Evolutionary conservation across 1,140 invertebrate species (phyloP), one percentile per base, ranked within the genome.

Genomic region (Agraylea sexmaculata): DNA sequence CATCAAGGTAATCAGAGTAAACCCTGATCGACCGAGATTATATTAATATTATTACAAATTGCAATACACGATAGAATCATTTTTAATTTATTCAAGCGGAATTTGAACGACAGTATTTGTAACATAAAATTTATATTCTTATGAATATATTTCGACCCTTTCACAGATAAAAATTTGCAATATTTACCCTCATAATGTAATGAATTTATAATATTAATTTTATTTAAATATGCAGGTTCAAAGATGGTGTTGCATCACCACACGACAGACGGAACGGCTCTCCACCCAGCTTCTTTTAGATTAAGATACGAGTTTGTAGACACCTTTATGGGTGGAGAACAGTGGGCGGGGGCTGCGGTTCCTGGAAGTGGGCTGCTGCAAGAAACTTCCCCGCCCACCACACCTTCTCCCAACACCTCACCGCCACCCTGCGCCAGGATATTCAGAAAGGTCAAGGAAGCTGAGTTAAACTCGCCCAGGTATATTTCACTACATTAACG

Each of bases 281-380:
- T 79, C 3, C 75, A 78, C 51, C 78, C 77, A 5, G 68, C 77
- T 2, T 64, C 70, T 17, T 80, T 79, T 51, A 62, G 70, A 21
- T 53, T 80, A 21, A 73, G 81, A 38, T 89, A 89, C 56, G 86
- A 91, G 57, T 89, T 91, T 50, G 75, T 89, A 2, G 82, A 87
- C 53, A 86, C 83, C 0, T 60, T 78, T 29, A 69, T 87, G 40
- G 78, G 77, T 13, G 82, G 82, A 2, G 77, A 80, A 35, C 58
- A 66, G 0, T 79, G 73, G 75, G 66, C 70, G 2, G 72, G 70
- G 0, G 52, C 37, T 13, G 50, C 50, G 16, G n/a, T n/a, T n/a
- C n/a, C n/a, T n/a, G n/a, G n/a, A n/a, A 53, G 53, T 12, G 57
- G 55, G 13, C 46, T 54, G 17, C 46, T 54, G 3, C 49, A 53